These are phyloP conservation scores for Thelaira solivaga DNA, from an alignment of 2,888 invertebrate species.

Conservation along the genomic window DNA sequence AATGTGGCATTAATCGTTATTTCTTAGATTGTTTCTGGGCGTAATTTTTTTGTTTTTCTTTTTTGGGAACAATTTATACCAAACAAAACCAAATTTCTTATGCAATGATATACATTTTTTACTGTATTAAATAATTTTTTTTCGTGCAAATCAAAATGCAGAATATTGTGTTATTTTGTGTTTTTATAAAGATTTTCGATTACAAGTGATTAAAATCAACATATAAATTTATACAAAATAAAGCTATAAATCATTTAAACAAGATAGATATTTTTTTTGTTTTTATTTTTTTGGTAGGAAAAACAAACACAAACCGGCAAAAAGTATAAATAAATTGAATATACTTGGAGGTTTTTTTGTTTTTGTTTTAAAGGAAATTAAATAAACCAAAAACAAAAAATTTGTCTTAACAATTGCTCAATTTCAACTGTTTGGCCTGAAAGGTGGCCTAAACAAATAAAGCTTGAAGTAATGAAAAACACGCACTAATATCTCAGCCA, in stretches of 20 bases:
- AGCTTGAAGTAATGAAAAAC: conserved; percentile 21
- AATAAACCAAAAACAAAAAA: conserved; percentile 43
- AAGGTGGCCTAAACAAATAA: conserved; percentile 53
- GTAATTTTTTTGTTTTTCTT: neutral
- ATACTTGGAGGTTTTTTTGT: conserved; percentile 9
- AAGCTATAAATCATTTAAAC: conserved; percentile 61
- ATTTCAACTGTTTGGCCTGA: conserved; percentile 54
- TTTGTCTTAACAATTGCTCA: conserved; percentile 63
- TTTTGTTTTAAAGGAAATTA: conserved; percentile 26
- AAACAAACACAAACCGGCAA: neutral
- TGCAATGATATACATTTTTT: conserved; percentile 37
- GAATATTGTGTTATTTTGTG: conserved; percentile 6
- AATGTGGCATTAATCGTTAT: conserved; percentile 66
- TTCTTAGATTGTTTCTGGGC: too few species aligned
- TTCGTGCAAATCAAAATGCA: conserved; percentile 1
- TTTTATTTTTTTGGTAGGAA: neutral
- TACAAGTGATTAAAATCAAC: conserved; percentile 62
- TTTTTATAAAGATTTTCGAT: conserved; percentile 53
- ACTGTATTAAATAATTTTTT: neutral
- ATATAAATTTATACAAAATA: conserved; percentile 61
- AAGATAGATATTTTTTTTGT: conserved; percentile 25
- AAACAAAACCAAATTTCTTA: conserved; percentile 40
- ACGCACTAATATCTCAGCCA: conserved; percentile 39
- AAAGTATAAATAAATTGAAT: conserved; percentile 12
- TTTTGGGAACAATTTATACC: conserved; percentile 39